These are phyloP conservation scores for Epirrhoe tristata DNA, from an alignment of 2,888 invertebrate genomes.

Conservation along the genomic window DNA sequence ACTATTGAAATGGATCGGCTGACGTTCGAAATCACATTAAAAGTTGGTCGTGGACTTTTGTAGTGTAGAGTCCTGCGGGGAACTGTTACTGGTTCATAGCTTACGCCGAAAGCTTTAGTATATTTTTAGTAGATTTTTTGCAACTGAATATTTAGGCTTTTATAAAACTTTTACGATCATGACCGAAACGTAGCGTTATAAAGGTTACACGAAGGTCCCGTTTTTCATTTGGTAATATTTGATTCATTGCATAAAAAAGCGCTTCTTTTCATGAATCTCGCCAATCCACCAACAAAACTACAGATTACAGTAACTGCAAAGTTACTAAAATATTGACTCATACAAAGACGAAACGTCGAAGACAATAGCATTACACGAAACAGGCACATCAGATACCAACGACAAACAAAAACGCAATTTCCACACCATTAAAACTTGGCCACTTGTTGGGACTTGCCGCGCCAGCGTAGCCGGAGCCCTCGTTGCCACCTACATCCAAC, in stretches of 20 bases:
- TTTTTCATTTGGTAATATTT: too few relatives aligned
- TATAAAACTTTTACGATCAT: too few relatives aligned
- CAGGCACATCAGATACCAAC: slow-evolving; percentile 63
- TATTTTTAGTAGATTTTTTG: neutral
- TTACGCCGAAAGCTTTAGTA: neutral
- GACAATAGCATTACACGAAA: slow-evolving; percentile 62
- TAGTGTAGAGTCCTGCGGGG: slow-evolving; percentile 13
- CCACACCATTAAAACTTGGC: slow-evolving; percentile 75
- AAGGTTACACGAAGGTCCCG: too few relatives aligned
- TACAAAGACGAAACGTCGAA: slow-evolving; percentile 18
- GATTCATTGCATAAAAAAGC: too few relatives aligned
- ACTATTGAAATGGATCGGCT: slow-evolving; percentile 25
- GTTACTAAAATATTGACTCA: slow-evolving; percentile 19
- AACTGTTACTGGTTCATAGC: neutral
- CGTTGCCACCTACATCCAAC: slow-evolving; percentile 19
- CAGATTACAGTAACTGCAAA: slow-evolving; percentile 23
- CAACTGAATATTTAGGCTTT: neutral
- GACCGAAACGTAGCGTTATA: too few relatives aligned
- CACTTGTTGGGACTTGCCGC: slow-evolving; percentile 64
- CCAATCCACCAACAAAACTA: slow-evolving; percentile 12
- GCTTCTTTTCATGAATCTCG: neutral
- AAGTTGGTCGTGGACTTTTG: slow-evolving; percentile 31
- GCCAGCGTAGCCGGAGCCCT: slow-evolving; percentile 18
- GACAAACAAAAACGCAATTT: slow-evolving; percentile 75
- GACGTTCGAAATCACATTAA: slow-evolving; percentile 35